phyloP scores from a whole-genome alignment of 2,113 vertebrate genomes.

The Okapia johnstoni region DNA sequence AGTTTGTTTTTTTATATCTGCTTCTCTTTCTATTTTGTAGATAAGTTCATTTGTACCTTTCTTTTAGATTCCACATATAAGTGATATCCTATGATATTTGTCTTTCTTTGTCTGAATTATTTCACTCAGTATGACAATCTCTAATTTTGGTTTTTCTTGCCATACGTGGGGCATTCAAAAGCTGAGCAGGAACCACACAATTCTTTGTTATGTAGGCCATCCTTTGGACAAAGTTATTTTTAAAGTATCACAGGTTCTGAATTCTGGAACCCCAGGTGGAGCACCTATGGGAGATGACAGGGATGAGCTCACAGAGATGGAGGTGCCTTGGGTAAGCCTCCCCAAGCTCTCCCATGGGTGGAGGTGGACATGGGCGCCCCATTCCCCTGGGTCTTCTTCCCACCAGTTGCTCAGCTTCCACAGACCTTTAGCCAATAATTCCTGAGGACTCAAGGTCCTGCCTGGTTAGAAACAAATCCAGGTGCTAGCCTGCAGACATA shows the following conservation, averaged over 20 bases:
- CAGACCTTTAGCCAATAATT: not conserved
- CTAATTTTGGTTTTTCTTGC: not conserved
- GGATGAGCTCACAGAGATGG: not conserved
- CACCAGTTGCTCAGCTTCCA: not conserved
- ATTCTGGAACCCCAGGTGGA: not conserved
- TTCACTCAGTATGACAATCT: not conserved
- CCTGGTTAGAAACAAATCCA: not conserved
- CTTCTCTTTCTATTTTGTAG: not conserved
- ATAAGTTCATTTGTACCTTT: not conserved
- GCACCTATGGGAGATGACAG: not conserved
- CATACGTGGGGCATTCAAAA: not conserved
- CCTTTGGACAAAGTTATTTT: not conserved
- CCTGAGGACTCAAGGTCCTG: not conserved
- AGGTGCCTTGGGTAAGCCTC: not conserved
- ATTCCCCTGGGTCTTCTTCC: not conserved
- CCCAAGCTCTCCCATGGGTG: not conserved
- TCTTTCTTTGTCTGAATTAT: not conserved
- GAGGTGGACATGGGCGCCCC: fast-evolving
- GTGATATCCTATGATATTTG: not conserved
- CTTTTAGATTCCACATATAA: not conserved
- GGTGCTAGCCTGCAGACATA: not conserved
- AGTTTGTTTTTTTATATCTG: not conserved
- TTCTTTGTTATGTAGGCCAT: not conserved
- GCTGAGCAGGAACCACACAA: not conserved
- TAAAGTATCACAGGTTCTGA: not conserved